These are phyloP conservation scores for Periophthalmus modestus DNA, from an alignment of 2,113 vertebrate genomes.

Conservation along the genomic window DNA sequence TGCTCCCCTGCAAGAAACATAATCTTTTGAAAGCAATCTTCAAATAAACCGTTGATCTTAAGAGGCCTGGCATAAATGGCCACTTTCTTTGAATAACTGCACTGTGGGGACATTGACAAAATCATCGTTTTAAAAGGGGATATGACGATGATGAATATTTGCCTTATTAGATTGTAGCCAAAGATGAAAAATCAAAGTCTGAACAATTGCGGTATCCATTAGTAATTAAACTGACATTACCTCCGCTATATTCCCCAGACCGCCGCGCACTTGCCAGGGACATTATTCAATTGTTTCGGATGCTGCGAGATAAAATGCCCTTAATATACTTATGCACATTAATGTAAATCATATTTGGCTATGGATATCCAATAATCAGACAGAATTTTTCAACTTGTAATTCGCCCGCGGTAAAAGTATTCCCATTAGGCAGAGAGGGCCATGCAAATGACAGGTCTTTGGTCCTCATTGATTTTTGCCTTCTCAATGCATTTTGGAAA, in stretches of 20 bases:
- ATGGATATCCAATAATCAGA: constrained; percentile 87
- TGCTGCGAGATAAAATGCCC: constrained; percentile 79
- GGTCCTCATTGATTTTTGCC: constrained; percentile 72
- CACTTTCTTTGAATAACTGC: constrained; percentile 68
- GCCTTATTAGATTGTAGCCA: constrained; percentile 75
- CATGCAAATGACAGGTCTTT: constrained; percentile 76
- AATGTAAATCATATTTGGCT: constrained; percentile 86
- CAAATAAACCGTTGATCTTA: constrained; percentile 68
- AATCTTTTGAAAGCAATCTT: constrained; percentile 67
- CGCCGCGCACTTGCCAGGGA: constrained; percentile 65
- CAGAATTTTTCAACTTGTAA: constrained; percentile 81
- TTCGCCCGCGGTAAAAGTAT: constrained; percentile 70
- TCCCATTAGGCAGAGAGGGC: constrained; percentile 77
- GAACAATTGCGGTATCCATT: constrained; percentile 77
- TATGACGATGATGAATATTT: constrained; percentile 77
- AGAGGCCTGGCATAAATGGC: constrained; percentile 54
- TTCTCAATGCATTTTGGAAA: constrained; percentile 63
- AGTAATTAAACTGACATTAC: constrained; percentile 81
- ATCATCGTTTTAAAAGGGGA: constrained; percentile 71
- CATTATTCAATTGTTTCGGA: constrained; percentile 80
- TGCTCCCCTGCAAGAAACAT: constrained; percentile 21
- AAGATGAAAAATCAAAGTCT: constrained; percentile 77
- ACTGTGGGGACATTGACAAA: constrained; percentile 54
- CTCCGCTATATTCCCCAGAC: constrained; percentile 59
- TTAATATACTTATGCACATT: constrained; percentile 86